Evolutionary conservation across 2,113 vertebrate species (phyloP), one percentile per base, ranked within the genome.

Genomic region (Spilogale gracilis): DNA sequence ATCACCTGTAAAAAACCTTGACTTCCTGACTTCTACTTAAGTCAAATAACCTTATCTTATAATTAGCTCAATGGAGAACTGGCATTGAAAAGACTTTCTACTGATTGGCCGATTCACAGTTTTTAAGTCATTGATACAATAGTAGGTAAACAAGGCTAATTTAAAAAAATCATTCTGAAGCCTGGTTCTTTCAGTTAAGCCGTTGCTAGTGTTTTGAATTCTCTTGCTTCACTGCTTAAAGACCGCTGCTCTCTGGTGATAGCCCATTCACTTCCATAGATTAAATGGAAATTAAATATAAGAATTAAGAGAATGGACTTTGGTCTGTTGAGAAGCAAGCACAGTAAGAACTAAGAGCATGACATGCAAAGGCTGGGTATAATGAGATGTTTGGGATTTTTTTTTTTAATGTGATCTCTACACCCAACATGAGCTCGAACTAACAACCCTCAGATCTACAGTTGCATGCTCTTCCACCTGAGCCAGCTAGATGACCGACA

Each of bases 11-110:
- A 96, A 95, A 95, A 96, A 43, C 21, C 56, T 61, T 65, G 38
- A 83, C 89, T 97, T 97, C 76, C 69, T 84, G 91, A 94, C 23
- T 96, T 90, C 52, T 78, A 43, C 43, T 92, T 82, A 94, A 93
- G 32, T 86, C 93, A 96, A 96, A 96, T 96, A 97, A 73, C 61
- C 71, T 87, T 94, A 90, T 96, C 82, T 80, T 81, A 45, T 23
- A 92, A 73, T 78, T 89, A 96, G 54, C 27, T 92, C 95, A 89
- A 2, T 67, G 91, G 85, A 88, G 73, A 23, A 91, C 12, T 92
- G 76, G 50, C 71, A 65, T 25, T 71, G 71, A 56, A 74, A 94
- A 65, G 48, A 69, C 43, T 16, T 85, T 67, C 67, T 89, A 74
- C 52, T 27, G 61, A 90, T 63, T 88, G 78, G 25, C 80, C 63